Evolutionary conservation across 2,888 invertebrate genomes (phyloP).

Genomic region (Nomada hirtipes): DNA sequence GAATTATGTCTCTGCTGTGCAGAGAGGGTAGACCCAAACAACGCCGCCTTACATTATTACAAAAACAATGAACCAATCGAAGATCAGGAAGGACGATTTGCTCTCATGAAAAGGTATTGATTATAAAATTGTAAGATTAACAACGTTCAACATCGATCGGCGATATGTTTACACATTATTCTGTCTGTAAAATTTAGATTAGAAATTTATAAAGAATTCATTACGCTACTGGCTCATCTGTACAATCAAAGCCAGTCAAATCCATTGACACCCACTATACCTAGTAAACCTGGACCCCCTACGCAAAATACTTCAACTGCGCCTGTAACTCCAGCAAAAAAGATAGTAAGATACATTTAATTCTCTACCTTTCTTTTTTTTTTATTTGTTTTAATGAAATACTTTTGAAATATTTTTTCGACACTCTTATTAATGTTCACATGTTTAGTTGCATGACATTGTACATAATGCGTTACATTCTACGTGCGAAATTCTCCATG

Average conservation of each 20-base stretch:
- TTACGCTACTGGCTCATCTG: constrained; percentile 90
- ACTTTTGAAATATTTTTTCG: background rate
- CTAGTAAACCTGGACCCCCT: constrained; percentile 82
- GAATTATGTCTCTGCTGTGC: constrained; percentile 95
- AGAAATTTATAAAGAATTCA: constrained; percentile 95
- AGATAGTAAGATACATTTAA: constrained; percentile 70
- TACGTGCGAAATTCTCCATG: constrained; percentile 95
- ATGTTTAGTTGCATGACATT: constrained; percentile 86
- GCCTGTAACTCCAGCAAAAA: constrained; percentile 78
- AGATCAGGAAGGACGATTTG: constrained; percentile 92
- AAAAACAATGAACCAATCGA: constrained; percentile 92
- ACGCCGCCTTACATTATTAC: constrained; percentile 94
- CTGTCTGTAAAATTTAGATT: constrained; percentile 85
- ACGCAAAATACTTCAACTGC: constrained; percentile 73
- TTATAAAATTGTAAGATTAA: background rate
- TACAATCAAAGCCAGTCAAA: constrained; percentile 87
- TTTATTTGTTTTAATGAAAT: background rate
- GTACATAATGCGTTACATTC: constrained; percentile 89
- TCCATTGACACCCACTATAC: constrained; percentile 83
- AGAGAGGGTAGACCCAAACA: constrained; percentile 94
- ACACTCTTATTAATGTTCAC: constrained; percentile 30
- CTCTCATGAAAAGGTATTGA: constrained; percentile 88
- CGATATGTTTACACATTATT: constrained; percentile 1
- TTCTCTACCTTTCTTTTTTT: background rate
- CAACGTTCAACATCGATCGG: constrained; percentile 7